Conservation (phyloP, 2,113 vertebrate genomes). For the Paralichthys olivaceus region DNA sequence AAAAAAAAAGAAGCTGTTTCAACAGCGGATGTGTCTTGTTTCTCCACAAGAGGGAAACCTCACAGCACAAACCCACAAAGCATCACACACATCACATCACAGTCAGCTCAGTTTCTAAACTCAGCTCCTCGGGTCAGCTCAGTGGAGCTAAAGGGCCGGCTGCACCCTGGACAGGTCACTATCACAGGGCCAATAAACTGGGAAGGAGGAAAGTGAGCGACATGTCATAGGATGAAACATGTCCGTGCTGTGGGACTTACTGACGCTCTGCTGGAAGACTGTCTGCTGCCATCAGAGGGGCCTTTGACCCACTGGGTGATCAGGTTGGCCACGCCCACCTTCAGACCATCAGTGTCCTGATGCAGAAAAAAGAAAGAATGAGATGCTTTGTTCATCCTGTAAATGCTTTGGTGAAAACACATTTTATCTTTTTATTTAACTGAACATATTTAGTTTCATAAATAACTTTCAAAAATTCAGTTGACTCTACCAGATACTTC, state of each 20-base stretch:
- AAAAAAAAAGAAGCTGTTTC: background rate
- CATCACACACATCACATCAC: constrained; percentile 16
- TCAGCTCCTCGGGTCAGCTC: background rate
- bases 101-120: background rate
- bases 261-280: constrained; percentile 53
- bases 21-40: background rate
- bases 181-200: too few relatives aligned
- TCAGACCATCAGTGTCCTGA: constrained; percentile 83
- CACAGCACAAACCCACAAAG: background rate
- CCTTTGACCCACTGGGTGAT: constrained; percentile 85
- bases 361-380: background rate
- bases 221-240: too few relatives aligned
- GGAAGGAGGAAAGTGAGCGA: too few relatives aligned
- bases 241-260: constrained; percentile 67
- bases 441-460: too few relatives aligned
- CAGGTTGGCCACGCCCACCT: constrained; percentile 82
- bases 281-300: constrained; percentile 68
- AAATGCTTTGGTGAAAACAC: too few relatives aligned
- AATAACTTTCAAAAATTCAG: too few relatives aligned
- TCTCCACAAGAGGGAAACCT: constrained; percentile 53
- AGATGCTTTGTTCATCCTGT: background rate
- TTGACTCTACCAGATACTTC: too few relatives aligned
- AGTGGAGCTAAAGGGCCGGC: too few relatives aligned
- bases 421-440: too few relatives aligned
- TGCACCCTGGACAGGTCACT: background rate